A percentile compares a stretch with the other conserved stretches of the same genome.
Evolutionary conservation across 2,797 vertebrate species (phyloP).

Genomic region (Odontamblyopus lacepedii): DNA sequence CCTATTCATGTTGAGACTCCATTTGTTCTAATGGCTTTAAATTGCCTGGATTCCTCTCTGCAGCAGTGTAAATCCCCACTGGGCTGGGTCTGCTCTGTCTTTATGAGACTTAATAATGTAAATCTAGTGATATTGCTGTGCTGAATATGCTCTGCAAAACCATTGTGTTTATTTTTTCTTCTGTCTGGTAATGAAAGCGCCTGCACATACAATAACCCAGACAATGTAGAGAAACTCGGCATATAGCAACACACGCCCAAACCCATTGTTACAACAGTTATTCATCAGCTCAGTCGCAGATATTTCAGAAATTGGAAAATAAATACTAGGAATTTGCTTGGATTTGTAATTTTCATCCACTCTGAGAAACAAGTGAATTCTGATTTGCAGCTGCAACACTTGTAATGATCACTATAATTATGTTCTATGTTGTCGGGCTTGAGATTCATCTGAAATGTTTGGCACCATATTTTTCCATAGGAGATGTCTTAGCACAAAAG

Average conservation of each 20-base stretch:
- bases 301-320: constrained; percentile 17
- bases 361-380: constrained; percentile 1
- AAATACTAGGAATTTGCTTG: constrained; percentile 29
- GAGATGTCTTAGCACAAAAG: background rate
- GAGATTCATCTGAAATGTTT: constrained; percentile 3
- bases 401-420: constrained; percentile 2
- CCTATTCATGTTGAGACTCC: constrained; percentile 23
- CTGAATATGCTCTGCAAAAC: constrained; percentile 33
- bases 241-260: constrained; percentile 25
- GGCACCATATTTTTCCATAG: background rate
- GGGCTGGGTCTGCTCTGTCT: constrained; percentile 18
- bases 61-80: constrained; percentile 3
- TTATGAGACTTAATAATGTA: constrained; percentile 32
- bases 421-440: background rate
- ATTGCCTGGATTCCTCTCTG: constrained; percentile 16
- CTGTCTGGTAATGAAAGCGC: constrained; percentile 32
- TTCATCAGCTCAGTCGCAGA: constrained; percentile 30
- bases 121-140: constrained; percentile 35
- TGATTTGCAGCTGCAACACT: constrained; percentile 14
- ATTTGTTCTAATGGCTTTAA: constrained; percentile 24
- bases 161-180: constrained; percentile 31
- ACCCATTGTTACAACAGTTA: constrained; percentile 39
- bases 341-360: constrained; percentile 34
- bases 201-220: constrained; percentile 13
- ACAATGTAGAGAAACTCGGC: constrained; percentile 42